Percentiles rank a stretch among this genome's conserved stretches.
Conservation (phyloP, 1,140 invertebrate genomes). For the Stenopsyche tienmushanensis region DNA sequence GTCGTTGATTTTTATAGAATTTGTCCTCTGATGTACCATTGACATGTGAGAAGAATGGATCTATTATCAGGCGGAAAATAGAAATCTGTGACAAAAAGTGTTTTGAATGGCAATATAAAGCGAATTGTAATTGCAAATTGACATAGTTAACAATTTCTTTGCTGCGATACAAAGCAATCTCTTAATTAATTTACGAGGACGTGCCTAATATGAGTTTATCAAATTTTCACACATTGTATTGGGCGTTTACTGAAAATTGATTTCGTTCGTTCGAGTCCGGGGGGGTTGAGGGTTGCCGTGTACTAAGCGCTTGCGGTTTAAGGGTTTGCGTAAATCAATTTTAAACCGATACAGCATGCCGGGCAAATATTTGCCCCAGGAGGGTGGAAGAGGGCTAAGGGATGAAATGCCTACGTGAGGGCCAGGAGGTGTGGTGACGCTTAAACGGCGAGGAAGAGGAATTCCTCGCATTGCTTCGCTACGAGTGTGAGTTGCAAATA, state of each 20-base stretch:
- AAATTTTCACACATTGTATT: slow-evolving; percentile 4
- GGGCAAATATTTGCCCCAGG: not conserved
- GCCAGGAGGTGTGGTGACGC: not conserved
- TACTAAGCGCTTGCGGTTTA: slow-evolving; percentile 4
- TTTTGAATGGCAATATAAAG: too few relatives aligned
- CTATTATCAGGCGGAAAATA: too few relatives aligned
- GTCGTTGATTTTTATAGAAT: too few relatives aligned
- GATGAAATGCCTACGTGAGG: not conserved
- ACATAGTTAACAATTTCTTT: too few relatives aligned
- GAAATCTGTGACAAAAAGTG: too few relatives aligned
- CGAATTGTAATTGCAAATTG: too few relatives aligned
- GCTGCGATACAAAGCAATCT: too few relatives aligned
- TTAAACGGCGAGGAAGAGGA: not conserved
- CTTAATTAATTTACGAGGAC: not conserved
- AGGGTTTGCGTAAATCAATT: slow-evolving; percentile 12
- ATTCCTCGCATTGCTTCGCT: too few relatives aligned
- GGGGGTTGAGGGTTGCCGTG: not conserved
- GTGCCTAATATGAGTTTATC: not conserved
- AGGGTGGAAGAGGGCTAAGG: not conserved
- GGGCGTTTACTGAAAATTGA: not conserved
- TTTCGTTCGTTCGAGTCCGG: not conserved
- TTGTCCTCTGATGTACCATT: too few relatives aligned
- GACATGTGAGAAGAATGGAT: too few relatives aligned
- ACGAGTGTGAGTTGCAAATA: too few relatives aligned
- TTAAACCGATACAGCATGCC: slow-evolving; percentile 6